phyloP scores from a whole-genome alignment of 2,888 invertebrate species.

The Abscondita cerata region DNA sequence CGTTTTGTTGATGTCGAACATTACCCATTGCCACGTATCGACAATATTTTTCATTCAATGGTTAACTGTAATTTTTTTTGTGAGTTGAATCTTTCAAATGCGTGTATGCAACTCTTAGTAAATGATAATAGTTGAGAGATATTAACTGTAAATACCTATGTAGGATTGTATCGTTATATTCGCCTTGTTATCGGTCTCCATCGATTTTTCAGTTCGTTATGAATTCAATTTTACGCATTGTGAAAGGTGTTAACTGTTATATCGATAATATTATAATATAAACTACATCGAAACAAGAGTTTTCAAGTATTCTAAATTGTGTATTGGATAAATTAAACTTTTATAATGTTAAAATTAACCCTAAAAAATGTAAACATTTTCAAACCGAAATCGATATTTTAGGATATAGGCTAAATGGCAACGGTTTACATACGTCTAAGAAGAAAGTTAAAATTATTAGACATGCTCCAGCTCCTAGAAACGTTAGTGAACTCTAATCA shows the following conservation, averaged over 20 bases:
- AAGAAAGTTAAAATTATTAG: too few relatives aligned
- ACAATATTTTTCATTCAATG: too few relatives aligned
- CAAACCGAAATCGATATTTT: not conserved
- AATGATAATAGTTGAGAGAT: not conserved
- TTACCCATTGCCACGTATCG: too few relatives aligned
- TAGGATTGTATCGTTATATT: not conserved
- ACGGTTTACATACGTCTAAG: too few relatives aligned
- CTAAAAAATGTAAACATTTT: not conserved
- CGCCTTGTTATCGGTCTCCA: not conserved
- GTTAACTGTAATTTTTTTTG: too few relatives aligned
- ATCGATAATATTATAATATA: not conserved
- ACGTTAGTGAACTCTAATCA: too few relatives aligned
- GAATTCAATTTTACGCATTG: not conserved
- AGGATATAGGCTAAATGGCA: not conserved
- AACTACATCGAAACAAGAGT: not conserved
- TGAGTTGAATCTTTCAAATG: not conserved
- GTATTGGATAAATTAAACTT: not conserved
- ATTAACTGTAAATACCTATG: not conserved
- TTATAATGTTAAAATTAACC: not conserved
- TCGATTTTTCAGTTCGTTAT: not conserved
- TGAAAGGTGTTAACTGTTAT: not conserved
- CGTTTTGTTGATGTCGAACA: too few relatives aligned
- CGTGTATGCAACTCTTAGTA: not conserved
- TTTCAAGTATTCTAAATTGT: too few relatives aligned
- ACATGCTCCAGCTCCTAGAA: too few relatives aligned